Base-by-base conservation (phyloP, 2,888 invertebrate genomes). In the Blastobasis lacticolella region DNA sequence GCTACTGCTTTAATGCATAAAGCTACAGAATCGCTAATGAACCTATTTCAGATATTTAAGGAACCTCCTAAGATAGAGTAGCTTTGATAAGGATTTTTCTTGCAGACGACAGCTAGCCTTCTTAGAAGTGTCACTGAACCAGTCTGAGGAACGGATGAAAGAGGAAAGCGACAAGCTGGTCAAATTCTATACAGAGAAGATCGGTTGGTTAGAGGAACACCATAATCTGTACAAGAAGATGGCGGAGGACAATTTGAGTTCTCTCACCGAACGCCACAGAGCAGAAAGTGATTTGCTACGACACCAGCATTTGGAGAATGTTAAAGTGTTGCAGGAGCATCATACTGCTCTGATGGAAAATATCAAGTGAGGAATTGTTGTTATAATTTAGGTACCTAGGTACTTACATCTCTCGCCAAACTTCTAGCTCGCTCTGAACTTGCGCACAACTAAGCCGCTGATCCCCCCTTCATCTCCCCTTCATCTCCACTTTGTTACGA, bases 91-190 rank as follows among this genome's bases (percentile, higher is more conserved):
- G 3, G 10, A 1, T 10, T 50, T 48, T 10, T 45, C 36, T 9
- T 75, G 52, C 64, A 91, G 91, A 64, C 89, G 91, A 51, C 91
- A 91, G 68, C 70, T 91, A 60, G 82, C 86, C 5, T 84, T 91
- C 46, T 61, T 91, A 54, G 91, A 91, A 73, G 77, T 90, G 55
- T 89, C 90, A 0, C 67, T 90, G 46, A 84, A 75, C 52, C 88
- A 90, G 59, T 75, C 90, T 0, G 92, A 92, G 67, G 90, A 89
- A 55, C 78, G 91, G 59, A 82, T 92, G 74, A 91, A 90, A 67
- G 87, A 87, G 37, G 92, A 92, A 73, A 85, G 89, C 54, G 89
- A 89, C 5, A 85, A 85, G 57, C 54, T 90, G 4, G 75, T 82
- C 0, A 85, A 81, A 58, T 84, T 82, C 57, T 89, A 89, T 56